Evolutionary conservation across 2,113 vertebrate genomes (phyloP).

Genomic region (Ophiodon elongatus): DNA sequence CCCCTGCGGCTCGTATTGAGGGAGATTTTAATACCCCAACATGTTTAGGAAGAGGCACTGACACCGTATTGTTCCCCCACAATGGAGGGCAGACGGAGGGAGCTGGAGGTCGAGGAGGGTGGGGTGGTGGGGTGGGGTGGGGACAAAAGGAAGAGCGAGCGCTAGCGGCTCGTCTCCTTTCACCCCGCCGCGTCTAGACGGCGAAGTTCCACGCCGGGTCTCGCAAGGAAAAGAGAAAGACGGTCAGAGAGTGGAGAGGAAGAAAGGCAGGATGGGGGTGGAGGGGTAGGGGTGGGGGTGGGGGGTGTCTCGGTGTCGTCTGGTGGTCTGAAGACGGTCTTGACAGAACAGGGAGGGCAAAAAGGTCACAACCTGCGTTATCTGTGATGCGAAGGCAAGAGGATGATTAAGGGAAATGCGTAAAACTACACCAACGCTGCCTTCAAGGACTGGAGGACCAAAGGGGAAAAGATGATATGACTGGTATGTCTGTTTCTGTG

Average conservation of each 20-base stretch:
- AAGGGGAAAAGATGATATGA: background rate
- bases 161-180: constrained; percentile 59
- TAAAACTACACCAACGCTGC: background rate
- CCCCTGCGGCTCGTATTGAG: constrained; percentile 73
- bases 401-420: background rate
- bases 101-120: constrained; percentile 53
- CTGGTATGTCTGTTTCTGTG: background rate
- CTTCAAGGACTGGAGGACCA: background rate
- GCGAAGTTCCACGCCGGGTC: constrained; percentile 52
- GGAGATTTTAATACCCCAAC: constrained; percentile 81
- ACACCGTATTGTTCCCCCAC: constrained; percentile 83
- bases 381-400: constrained; percentile 28
- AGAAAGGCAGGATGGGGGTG: constrained; percentile 35
- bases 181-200: constrained; percentile 71
- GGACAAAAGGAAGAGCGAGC: constrained; percentile 71
- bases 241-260: constrained; percentile 20
- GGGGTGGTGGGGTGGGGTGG: background rate
- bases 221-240: constrained; percentile 36
- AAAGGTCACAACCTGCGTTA: constrained; percentile 50
- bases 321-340: constrained; percentile 47
- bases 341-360: constrained; percentile 49
- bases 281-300: constrained; percentile 31
- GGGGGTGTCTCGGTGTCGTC: constrained; percentile 23
- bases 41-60: constrained; percentile 87
- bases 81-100: constrained; percentile 81